phyloP scores from a whole-genome alignment of 2,888 invertebrate species.

The Tipula unca region DNA sequence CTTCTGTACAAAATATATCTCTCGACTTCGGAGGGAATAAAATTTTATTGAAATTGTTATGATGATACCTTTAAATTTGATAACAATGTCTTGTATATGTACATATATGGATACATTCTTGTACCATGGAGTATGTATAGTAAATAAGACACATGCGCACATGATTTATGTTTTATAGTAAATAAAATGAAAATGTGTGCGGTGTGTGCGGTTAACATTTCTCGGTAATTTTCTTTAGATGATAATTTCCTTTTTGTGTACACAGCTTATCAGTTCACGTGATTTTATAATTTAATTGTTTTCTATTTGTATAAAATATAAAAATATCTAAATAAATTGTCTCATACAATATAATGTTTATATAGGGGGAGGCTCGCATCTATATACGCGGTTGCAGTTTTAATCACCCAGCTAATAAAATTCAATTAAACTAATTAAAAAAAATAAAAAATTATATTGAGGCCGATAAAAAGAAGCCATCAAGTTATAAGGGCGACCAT shows the following conservation, averaged over 20 bases:
- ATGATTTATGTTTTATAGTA: not conserved
- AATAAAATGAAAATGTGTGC: not conserved
- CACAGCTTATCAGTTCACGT: not conserved
- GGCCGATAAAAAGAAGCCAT: not conserved
- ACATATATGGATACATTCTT: not conserved
- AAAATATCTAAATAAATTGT: not conserved
- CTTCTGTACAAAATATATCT: not conserved
- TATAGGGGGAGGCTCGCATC: not conserved
- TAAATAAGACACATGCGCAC: not conserved
- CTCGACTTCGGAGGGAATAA: not conserved
- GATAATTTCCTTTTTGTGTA: not conserved
- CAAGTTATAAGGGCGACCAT: not conserved
- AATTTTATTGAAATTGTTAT: constrained; percentile 8
- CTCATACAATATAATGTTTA: not conserved
- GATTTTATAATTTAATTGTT: not conserved
- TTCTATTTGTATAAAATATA: not conserved
- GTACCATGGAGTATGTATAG: not conserved
- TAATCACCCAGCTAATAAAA: not conserved
- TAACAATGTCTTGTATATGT: not conserved
- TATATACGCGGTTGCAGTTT: not conserved
- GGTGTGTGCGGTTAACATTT: not conserved
- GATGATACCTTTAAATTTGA: not conserved
- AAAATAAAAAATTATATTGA: not conserved
- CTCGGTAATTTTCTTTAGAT: not conserved
- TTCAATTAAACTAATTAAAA: not conserved